Percentiles rank a stretch among this genome's conserved stretches.
Evolutionary conservation across 2,888 invertebrate genomes (phyloP).

Genomic region (Ormyrus rosae): DNA sequence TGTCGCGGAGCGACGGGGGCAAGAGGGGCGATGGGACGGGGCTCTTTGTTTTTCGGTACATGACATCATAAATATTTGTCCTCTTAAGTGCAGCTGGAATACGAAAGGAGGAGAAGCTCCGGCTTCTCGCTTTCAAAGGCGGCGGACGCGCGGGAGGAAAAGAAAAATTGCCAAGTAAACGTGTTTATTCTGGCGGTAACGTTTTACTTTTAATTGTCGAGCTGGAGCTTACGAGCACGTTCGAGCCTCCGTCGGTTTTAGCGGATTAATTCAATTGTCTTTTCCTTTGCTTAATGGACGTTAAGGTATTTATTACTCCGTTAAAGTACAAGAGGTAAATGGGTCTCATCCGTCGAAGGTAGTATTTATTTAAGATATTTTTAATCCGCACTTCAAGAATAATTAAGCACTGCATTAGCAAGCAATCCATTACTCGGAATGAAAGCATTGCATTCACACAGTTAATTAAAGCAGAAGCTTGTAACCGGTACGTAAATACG

Average conservation of each 20-base stretch:
- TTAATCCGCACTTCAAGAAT: neutral
- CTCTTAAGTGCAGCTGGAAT: conserved; percentile 68
- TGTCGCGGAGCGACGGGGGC: neutral
- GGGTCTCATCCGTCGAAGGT: neutral
- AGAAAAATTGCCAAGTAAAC: conserved; percentile 22
- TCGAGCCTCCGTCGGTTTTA: neutral
- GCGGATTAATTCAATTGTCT: neutral
- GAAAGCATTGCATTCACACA: conserved; percentile 7
- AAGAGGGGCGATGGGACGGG: conserved; percentile 29
- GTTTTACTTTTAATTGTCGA: conserved; percentile 14
- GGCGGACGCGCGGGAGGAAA: neutral
- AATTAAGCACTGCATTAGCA: conserved; percentile 24
- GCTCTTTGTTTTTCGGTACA: conserved; percentile 51
- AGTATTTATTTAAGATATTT: too few species aligned
- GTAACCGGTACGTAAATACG: neutral
- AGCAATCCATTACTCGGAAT: conserved; percentile 18
- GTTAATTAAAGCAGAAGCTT: conserved; percentile 25
- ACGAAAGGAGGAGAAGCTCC: conserved; percentile 55
- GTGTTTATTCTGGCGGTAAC: neutral
- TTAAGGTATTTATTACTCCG: neutral
- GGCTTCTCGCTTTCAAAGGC: neutral
- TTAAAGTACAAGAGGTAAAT: neutral
- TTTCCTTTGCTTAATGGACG: neutral
- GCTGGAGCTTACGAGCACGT: neutral
- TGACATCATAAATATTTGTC: conserved; percentile 73